Percentiles rank a stretch among this genome's conserved stretches.
phyloP scores from a whole-genome alignment of 2,888 invertebrate species.

The Harmothoe impar region DNA sequence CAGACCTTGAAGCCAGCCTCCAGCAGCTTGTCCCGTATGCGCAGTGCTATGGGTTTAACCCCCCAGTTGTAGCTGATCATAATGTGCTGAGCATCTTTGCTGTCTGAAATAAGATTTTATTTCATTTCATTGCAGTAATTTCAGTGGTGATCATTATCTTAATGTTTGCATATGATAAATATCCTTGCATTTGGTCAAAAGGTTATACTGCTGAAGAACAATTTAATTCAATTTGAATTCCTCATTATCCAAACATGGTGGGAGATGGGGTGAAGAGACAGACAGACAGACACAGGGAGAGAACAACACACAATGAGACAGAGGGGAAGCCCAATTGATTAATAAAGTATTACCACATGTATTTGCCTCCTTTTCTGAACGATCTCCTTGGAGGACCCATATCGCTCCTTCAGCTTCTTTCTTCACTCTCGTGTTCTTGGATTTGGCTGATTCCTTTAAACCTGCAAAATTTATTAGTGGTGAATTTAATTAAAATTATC shows the following conservation, averaged over 20 bases:
- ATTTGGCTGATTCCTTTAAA: not conserved
- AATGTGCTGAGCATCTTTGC: slow-evolving; percentile 67
- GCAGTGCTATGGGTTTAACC: slow-evolving; percentile 67
- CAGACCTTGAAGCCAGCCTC: slow-evolving; percentile 71
- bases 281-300: too few species aligned
- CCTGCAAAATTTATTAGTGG: not conserved
- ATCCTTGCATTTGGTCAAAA: too few species aligned
- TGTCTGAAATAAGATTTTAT: not conserved
- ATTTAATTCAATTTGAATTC: too few species aligned
- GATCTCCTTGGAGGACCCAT: not conserved
- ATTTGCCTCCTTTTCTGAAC: not conserved
- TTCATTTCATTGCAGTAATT: too few species aligned
- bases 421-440: not conserved
- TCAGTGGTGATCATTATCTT: too few species aligned
- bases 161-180: too few species aligned
- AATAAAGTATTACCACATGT: not conserved
- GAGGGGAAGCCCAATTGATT: too few species aligned
- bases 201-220: too few species aligned
- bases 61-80: slow-evolving; percentile 73
- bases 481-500: too few species aligned
- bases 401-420: not conserved
- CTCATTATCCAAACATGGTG: too few species aligned
- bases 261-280: too few species aligned
- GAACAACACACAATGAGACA: too few species aligned
- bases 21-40: slow-evolving; percentile 67